Evolutionary conservation across 2,888 invertebrate genomes (phyloP), one percentile per base, ranked within the genome.

Genomic region (Parelbella ahira): DNA sequence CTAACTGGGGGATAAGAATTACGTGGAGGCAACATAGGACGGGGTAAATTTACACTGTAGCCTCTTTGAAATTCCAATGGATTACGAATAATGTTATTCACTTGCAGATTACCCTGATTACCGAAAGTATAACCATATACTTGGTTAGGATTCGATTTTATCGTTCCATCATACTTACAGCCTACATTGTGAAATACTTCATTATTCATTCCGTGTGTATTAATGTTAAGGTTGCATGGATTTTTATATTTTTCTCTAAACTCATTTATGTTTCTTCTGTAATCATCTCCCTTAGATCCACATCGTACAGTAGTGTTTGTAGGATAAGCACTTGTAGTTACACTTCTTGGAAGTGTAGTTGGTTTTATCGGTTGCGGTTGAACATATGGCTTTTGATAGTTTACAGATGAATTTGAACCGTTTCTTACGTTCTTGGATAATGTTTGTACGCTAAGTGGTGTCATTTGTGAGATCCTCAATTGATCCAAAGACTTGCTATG

Each of bases 401-500:
- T 88, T 51, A 87, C 76, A 33, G 86, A 81, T 10, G 72, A 60
- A 50, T 84, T 84, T 2, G 87, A 84, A 54, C 60, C 69, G 56
- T 81, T 86, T 58, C 71, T 72, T 1, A 68, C 48, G 48, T 69
- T 74, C 51, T 84, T 86, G 3, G 70, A 56, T 37, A 83, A 55
- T 13, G 68, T 70, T 61, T 78, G 74, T 37, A 72, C 57, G 50
- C 63, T 79, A 4, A 75, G 54, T 6, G 81, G 75, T 15, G 71
- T 60, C 65, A 81, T 71, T 64, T 87, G 79, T 25, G 88, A 86
- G 4, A 91, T 86, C 54, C 93, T 91, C 29, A 95, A 73, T 56
- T 95, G 94, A 71, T 95, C 95, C 50, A 95, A 73, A 1, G 94
- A 94, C 68, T 94, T 94, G 69, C 94, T 94, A 62, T 95, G 95